Conservation (phyloP, 2,888 invertebrate species). For the Thera obeliscata region DNA sequence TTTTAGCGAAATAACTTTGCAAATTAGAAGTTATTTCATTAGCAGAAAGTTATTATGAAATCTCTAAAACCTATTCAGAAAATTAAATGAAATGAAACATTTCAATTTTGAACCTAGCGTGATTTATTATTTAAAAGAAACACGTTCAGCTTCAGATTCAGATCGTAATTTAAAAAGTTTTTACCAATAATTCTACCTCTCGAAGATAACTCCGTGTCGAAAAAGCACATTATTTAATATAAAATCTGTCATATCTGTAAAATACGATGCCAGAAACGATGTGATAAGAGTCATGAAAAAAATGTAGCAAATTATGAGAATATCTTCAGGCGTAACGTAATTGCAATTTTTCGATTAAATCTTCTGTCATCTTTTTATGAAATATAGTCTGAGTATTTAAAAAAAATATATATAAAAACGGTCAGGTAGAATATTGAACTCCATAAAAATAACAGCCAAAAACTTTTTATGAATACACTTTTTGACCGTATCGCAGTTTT, state of each 20-base stretch:
- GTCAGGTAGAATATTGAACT: constrained; percentile 37
- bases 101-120: neutral
- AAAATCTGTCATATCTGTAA: constrained; percentile 20
- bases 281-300: constrained; percentile 15
- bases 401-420: constrained; percentile 11
- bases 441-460: constrained; percentile 27
- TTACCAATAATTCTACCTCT: no score
- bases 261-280: neutral
- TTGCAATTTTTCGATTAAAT: constrained; percentile 26
- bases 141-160: no score
- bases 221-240: neutral
- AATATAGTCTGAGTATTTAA: constrained; percentile 21
- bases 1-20: constrained; percentile 27
- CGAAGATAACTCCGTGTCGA: neutral
- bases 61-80: constrained; percentile 1
- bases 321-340: constrained; percentile 29
- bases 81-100: neutral
- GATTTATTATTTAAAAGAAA: no score
- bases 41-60: constrained; percentile 15
- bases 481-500: constrained; percentile 28
- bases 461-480: constrained; percentile 28
- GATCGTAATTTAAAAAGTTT: no score
- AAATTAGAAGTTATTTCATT: constrained; percentile 25
- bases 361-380: constrained; percentile 34
- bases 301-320: constrained; percentile 24